Base-by-base conservation (phyloP, 2,113 vertebrate genomes). In the Pollimyrus isidori region DNA sequence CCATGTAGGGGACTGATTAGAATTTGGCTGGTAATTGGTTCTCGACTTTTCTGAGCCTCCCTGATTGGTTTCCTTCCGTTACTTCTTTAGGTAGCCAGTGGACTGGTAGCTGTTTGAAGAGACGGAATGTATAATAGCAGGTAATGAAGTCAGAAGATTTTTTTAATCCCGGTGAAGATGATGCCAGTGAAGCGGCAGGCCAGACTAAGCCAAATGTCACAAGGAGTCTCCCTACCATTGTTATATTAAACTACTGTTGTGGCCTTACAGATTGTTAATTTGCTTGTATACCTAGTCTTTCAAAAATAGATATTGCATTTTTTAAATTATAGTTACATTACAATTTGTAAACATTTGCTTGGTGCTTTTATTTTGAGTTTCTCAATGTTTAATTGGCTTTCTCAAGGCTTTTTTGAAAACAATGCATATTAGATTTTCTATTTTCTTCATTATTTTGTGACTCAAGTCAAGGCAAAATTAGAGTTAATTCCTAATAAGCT, bases 1-100 rank as follows among this genome's bases (percentile, higher is more conserved):
- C 88, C 0, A 2, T 0, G 96, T 7, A 13, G 86, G 30, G 15
- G 26, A 4, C 49, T 53, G 86, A 53, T 96, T 96, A 96, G 96
- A 95, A 96, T 96, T 76, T 0, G 88, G 50, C 88, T 0, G 6
- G 88, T 23, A 17, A 46, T 62, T 58, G 10, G 86, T 88, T 56
- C 73, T 88, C 42, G 49, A 82, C 46, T 30, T 48, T 49, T 26
- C 23, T 49, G 17, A 48, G 6, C 45, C 83, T 49, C 83, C 83
- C 83, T 50, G 23, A 86, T 86, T 86, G 83, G 83, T 46, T 86
- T 11, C 46, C 45, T n/a, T 48, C 11, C 13, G 4, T n/a, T 49
- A 85, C n/a, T 50, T 26, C 83, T 86, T n/a, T 11, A n/a, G 23
- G 48, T 86, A 48, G 48, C 42, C 46, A 76, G 69, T 76, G 69